Evolutionary conservation across 2,797 vertebrate genomes (phyloP).

Genomic region (Catharus ustulatus): DNA sequence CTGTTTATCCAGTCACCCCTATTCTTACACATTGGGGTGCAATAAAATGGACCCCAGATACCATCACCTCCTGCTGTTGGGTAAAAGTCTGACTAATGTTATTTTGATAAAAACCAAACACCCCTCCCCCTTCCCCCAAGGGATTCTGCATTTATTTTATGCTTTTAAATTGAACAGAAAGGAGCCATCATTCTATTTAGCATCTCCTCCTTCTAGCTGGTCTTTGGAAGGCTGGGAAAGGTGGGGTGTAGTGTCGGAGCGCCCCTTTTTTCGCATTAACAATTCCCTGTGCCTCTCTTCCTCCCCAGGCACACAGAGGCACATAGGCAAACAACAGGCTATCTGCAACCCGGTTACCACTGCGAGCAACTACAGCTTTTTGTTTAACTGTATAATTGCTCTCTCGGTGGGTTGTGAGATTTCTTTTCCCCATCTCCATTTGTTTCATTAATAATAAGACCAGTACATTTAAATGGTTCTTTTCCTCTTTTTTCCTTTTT

Average conservation of each 20-base stretch:
- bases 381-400: conserved; percentile 58
- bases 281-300: neutral
- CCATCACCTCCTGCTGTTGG: neutral
- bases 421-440: conserved; percentile 28
- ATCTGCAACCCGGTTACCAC: neutral
- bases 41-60: neutral
- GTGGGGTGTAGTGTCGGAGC: neutral
- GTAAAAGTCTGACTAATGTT: neutral
- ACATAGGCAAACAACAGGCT: neutral
- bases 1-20: neutral
- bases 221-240: neutral
- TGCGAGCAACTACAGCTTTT: neutral
- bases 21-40: neutral
- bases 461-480: conserved; percentile 28
- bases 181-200: neutral
- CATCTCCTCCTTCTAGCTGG: neutral
- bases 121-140: neutral
- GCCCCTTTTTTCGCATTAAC: neutral
- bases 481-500: neutral
- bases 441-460: conserved; percentile 70
- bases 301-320: neutral
- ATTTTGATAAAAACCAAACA: conserved; percentile 5
- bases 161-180: neutral
- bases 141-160: neutral
- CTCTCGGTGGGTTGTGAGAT: neutral